phyloP scores from a whole-genome alignment of 2,797 vertebrate species.

The Enteromius trimaculatus region DNA sequence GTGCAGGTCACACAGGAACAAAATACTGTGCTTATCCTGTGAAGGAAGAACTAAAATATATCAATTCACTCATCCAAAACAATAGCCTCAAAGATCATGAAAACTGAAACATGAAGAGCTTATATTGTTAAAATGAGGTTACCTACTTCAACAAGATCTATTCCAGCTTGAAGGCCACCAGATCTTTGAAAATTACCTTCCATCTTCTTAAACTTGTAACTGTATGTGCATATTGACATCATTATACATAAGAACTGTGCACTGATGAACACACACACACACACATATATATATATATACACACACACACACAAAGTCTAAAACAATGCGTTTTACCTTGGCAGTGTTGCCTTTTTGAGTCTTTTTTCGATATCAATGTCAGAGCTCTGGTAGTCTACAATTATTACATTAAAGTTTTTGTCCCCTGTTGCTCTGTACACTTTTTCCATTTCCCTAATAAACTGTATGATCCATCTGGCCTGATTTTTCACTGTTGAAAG shows the following conservation, averaged over 20 bases:
- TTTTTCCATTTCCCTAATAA: slow-evolving; percentile 84
- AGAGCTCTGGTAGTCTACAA: slow-evolving; percentile 82
- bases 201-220: slow-evolving; percentile 45
- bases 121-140: background rate
- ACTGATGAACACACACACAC: background rate
- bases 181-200: slow-evolving; percentile 42
- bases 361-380: slow-evolving; percentile 79
- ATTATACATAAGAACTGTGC: background rate
- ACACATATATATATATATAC: background rate
- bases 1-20: slow-evolving; percentile 87
- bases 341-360: slow-evolving; percentile 44
- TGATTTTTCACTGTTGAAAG: slow-evolving; percentile 82
- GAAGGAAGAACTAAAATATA: background rate
- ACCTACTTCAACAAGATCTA: slow-evolving; percentile 51
- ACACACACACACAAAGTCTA: background rate
- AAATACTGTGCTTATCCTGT: slow-evolving; percentile 73
- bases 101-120: background rate
- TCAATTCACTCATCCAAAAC: background rate
- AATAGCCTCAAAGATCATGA: background rate
- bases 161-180: slow-evolving; percentile 49
- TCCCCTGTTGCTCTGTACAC: slow-evolving; percentile 75
- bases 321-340: slow-evolving; percentile 40
- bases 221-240: slow-evolving; percentile 7
- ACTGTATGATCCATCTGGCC: slow-evolving; percentile 84
- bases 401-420: slow-evolving; percentile 78